These are phyloP conservation scores for Drosophila paranaensis DNA, from an alignment of 2,888 invertebrate species.

Conservation along the genomic window DNA sequence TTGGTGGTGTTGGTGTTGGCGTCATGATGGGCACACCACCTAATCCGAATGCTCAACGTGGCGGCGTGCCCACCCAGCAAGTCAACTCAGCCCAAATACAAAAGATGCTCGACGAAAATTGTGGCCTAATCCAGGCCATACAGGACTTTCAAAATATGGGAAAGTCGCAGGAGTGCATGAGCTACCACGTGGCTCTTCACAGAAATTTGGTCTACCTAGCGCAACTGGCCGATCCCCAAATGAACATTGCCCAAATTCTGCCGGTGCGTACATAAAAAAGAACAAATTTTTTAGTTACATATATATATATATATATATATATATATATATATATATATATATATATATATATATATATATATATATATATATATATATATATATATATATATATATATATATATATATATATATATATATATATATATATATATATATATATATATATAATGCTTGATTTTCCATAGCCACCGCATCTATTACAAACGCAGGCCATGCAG, in stretches of 20 bases:
- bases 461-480: constrained; percentile 87
- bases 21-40: constrained; percentile 76
- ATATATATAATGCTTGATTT: background rate
- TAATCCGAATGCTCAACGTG: constrained; percentile 80
- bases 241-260: constrained; percentile 94
- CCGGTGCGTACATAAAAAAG: constrained; percentile 89
- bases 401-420: background rate
- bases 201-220: constrained; percentile 98
- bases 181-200: constrained; percentile 97
- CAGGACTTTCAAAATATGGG: constrained; percentile 98
- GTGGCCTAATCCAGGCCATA: constrained; percentile 97
- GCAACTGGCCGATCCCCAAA: constrained; percentile 97
- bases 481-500: constrained; percentile 83
- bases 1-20: constrained; percentile 47
- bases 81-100: constrained; percentile 94
- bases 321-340: background rate
- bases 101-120: constrained; percentile 99
- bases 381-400: background rate
- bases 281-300: background rate
- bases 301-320: background rate
- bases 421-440: background rate
- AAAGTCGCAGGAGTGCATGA: constrained; percentile 95
- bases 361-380: background rate
- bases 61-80: constrained; percentile 86
- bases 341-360: background rate